Percentiles rank a stretch among this genome's conserved stretches.
Evolutionary conservation across 2,888 invertebrate genomes (phyloP).

Genomic region (Adela reaumurella): DNA sequence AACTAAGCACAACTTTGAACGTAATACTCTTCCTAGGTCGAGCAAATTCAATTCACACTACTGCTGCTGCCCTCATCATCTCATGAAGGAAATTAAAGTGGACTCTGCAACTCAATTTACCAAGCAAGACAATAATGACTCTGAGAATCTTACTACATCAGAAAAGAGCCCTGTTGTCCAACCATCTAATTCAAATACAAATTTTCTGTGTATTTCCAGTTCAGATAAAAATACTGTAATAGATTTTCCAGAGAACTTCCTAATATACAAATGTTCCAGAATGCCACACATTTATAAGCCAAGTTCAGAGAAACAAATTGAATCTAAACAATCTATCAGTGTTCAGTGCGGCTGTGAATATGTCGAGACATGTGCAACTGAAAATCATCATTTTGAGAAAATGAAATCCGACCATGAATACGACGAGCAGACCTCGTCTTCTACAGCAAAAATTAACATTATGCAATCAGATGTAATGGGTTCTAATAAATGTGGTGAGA

Average conservation of each 20-base stretch:
- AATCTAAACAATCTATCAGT: no score
- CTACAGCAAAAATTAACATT: no score
- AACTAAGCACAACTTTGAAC: no score
- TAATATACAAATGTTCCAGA: constrained; percentile 33
- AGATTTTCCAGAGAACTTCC: constrained; percentile 24
- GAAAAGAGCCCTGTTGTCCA: constrained; percentile 3
- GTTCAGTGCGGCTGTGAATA: no score
- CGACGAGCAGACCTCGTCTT: no score
- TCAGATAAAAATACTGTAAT: constrained; percentile 17
- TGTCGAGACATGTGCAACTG: no score
- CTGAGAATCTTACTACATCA: not conserved
- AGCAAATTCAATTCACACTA: constrained; percentile 23
- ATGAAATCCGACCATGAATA: no score
- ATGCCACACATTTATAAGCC: constrained; percentile 14
- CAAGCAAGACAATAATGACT: constrained; percentile 15
- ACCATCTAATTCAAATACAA: constrained; percentile 15
- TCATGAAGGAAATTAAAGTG: constrained; percentile 20
- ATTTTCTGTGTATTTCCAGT: constrained; percentile 33
- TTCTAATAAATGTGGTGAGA: no score
- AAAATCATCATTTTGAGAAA: no score
- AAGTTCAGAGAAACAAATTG: no score
- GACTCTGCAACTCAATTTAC: constrained; percentile 39
- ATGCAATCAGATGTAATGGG: no score
- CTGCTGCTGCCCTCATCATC: constrained; percentile 29
- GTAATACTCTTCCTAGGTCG: not conserved